A percentile compares a stretch with the other conserved stretches of the same genome.
Conservation (phyloP, 2,888 invertebrate genomes). For the Lathronympha strigana region DNA sequence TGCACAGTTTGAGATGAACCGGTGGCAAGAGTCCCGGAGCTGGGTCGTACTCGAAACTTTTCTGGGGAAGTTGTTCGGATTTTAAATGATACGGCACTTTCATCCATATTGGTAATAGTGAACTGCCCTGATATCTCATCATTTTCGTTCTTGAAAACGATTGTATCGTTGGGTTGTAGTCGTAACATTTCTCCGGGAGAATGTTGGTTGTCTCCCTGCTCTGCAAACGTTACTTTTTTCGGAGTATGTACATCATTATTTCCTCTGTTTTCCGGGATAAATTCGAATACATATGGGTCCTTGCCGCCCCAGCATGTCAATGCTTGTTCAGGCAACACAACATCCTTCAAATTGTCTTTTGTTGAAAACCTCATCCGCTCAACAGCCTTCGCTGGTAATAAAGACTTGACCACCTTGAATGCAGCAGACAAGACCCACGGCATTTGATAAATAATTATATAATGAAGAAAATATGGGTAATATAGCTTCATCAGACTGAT, state of each 20-base stretch:
- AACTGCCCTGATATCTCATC: conserved; percentile 88
- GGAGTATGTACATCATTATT: conserved; percentile 65
- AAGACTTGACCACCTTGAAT: conserved; percentile 94
- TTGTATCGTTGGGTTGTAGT: conserved; percentile 87
- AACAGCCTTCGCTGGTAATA: conserved; percentile 94
- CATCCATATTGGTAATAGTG: conserved; percentile 88
- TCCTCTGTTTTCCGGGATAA: conserved; percentile 85
- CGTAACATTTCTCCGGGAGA: conserved; percentile 84
- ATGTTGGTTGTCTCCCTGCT: conserved; percentile 68
- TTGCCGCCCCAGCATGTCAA: conserved; percentile 91
- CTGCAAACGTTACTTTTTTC: conserved; percentile 78
- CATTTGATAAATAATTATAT: conserved; percentile 96
- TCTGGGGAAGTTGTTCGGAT: conserved; percentile 98
- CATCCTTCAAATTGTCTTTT: conserved; percentile 89
- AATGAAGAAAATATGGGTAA: conserved; percentile 94
- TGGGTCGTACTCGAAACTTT: conserved; percentile 96
- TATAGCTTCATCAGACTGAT: conserved; percentile 94
- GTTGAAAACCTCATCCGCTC: conserved; percentile 94
- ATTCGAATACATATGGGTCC: conserved; percentile 89
- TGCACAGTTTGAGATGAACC: conserved; percentile 86
- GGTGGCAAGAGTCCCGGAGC: conserved; percentile 89
- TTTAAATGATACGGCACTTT: conserved; percentile 83
- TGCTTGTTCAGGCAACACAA: conserved; percentile 90
- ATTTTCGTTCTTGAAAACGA: conserved; percentile 87
- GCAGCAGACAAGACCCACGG: conserved; percentile 97